Conservation (phyloP, 2,113 vertebrate genomes). For the Rhynchomys soricoides region DNA sequence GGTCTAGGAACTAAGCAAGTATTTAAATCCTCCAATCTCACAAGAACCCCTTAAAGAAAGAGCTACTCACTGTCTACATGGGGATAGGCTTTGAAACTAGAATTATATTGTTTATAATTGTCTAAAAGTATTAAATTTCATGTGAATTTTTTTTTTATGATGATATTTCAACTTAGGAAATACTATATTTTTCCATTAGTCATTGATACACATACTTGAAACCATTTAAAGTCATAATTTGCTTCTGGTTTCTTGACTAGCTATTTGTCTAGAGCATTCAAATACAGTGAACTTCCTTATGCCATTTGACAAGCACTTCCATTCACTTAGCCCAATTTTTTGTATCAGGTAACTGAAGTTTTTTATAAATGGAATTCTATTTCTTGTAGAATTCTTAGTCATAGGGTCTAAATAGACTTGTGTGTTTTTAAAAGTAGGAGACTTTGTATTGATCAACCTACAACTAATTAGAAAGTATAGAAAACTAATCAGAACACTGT, state of each 20-base stretch:
- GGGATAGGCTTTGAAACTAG: neutral
- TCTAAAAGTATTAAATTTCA: neutral
- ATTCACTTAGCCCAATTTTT: neutral
- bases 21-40: neutral
- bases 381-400: neutral
- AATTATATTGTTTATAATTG: neutral
- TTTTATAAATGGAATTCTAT: neutral
- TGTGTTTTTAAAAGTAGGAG: neutral
- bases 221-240: neutral
- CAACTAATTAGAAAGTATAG: neutral
- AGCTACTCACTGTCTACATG: neutral
- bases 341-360: neutral
- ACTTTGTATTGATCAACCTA: neutral
- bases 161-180: slow-evolving; percentile 4
- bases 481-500: neutral
- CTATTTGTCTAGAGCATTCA: neutral
- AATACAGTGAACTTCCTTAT: neutral
- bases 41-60: neutral
- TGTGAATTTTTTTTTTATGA: neutral
- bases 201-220: neutral
- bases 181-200: neutral
- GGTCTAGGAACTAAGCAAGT: neutral
- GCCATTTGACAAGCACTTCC: neutral
- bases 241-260: neutral
- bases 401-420: neutral